These are phyloP conservation scores for Erynnis tages DNA, from an alignment of 2,888 invertebrate species.

Conservation along the genomic window DNA sequence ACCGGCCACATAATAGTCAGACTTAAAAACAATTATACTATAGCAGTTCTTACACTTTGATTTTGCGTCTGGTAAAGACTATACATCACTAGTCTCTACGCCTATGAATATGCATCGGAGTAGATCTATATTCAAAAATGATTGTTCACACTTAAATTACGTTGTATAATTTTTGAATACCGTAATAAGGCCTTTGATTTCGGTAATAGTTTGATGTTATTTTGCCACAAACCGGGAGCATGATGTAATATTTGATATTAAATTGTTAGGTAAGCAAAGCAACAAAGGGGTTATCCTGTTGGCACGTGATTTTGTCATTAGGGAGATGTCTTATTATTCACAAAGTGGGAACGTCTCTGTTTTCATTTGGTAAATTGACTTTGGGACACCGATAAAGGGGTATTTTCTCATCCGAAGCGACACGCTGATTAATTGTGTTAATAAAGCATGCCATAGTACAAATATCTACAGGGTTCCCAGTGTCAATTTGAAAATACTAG, in stretches of 20 bases:
- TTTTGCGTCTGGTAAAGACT: too few relatives aligned
- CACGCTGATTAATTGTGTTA: constrained; percentile 62
- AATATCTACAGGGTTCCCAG: constrained; percentile 30
- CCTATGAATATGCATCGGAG: too few relatives aligned
- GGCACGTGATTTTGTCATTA: constrained; percentile 59
- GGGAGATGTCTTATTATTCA: constrained; percentile 69
- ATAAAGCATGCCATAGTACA: constrained; percentile 51
- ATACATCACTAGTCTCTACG: too few relatives aligned
- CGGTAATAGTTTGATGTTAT: constrained; percentile 11
- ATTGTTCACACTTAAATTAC: too few relatives aligned
- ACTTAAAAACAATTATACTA: too few relatives aligned
- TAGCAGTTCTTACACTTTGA: too few relatives aligned
- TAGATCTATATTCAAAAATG: too few relatives aligned
- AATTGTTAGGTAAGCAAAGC: constrained; percentile 33
- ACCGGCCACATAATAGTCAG: too few relatives aligned
- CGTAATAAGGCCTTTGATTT: not conserved
- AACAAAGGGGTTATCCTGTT: constrained; percentile 40
- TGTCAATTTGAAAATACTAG: too few relatives aligned
- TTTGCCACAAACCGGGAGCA: not conserved
- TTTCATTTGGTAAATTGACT: constrained; percentile 68
- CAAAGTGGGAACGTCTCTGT: constrained; percentile 60
- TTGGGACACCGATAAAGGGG: constrained; percentile 53
- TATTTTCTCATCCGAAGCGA: constrained; percentile 50
- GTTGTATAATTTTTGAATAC: too few relatives aligned
- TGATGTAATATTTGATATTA: constrained; percentile 32